Evolutionary conservation across 2,797 vertebrate species (phyloP), one percentile per base, ranked within the genome.

Genomic region (Hybognathus amarus): DNA sequence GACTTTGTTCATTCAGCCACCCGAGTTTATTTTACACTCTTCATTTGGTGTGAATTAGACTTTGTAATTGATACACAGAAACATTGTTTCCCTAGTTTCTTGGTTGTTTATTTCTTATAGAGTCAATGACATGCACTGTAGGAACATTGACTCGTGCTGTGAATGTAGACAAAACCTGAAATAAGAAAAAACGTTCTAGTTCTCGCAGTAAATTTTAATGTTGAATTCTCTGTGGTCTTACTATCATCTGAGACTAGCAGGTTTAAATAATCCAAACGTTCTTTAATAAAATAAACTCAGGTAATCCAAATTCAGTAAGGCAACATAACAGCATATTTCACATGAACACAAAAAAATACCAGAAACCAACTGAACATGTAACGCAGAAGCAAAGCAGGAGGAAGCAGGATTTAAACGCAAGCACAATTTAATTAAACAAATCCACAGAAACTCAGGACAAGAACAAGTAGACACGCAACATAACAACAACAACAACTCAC

Each of bases 11-110:
- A 63, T 71, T 81, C 11, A 50, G 30, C 54, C 12, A 7, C 40
- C 69, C 1, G 13, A 52, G 24, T 42, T 11, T 40, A 45, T 81
- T 81, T 64, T 38, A 81, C 68, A 63, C 52, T 47, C 68, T 45
- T 22, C 6, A 33, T 80, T 45, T 45, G 52, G 11, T 20, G 20
- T 73, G 38, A 64, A 22, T 63, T 30, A 77, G 56, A 77, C 56
- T 11, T 77, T 27, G 9, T 56, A 80, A 80, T 69, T 24, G n/a
- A 17, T 38, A 38, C 30, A 80, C 17, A 59, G 10, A 71, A 24
- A 30, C 67, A 27, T 0, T n/a, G 79, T n/a, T 61, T 61, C 2
- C 36, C 0, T 11, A 71, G 17, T 20, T 71, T 22, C 40, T 22
- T 8, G 2, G 50, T 80, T 17, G 50, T n/a, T 59, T 17, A 36